phyloP scores from a whole-genome alignment of 2,797 vertebrate genomes.

The Garrulus glandarius region DNA sequence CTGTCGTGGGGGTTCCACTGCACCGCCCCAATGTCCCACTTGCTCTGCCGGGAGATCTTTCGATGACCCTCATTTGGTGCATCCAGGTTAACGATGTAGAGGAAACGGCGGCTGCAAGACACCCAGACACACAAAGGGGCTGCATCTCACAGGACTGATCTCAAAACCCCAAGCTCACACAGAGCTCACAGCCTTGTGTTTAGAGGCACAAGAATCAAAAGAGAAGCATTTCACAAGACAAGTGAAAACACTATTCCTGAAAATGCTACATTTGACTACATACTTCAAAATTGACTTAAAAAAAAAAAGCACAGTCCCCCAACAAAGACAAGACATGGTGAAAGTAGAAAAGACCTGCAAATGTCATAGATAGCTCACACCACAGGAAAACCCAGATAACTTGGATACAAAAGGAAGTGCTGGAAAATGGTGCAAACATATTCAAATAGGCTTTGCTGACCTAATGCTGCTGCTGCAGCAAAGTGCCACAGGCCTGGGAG shows the following conservation, averaged over 20 bases:
- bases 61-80: conserved; percentile 85
- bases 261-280: not conserved
- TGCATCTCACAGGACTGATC: not conserved
- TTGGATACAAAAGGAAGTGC: not conserved
- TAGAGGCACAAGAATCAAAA: not conserved
- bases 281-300: not conserved
- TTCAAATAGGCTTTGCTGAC: not conserved
- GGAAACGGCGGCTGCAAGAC: conserved; percentile 85
- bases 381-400: not conserved
- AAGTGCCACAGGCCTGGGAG: not conserved
- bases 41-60: conserved; percentile 94
- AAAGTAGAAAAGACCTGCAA: not conserved
- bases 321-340: not conserved
- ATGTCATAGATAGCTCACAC: not conserved
- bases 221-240: not conserved
- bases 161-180: not conserved
- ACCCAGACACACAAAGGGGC: not conserved
- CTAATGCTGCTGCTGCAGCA: not conserved
- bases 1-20: conserved; percentile 94
- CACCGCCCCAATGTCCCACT: conserved; percentile 96
- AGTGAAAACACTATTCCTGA: not conserved
- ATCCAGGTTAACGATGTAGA: conserved; percentile 94
- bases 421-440: not conserved
- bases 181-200: not conserved
- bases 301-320: not conserved